Percentiles rank a stretch among this genome's conserved stretches.
phyloP scores from a whole-genome alignment of 2,888 invertebrate species.

The Malachius bipustulatus region DNA sequence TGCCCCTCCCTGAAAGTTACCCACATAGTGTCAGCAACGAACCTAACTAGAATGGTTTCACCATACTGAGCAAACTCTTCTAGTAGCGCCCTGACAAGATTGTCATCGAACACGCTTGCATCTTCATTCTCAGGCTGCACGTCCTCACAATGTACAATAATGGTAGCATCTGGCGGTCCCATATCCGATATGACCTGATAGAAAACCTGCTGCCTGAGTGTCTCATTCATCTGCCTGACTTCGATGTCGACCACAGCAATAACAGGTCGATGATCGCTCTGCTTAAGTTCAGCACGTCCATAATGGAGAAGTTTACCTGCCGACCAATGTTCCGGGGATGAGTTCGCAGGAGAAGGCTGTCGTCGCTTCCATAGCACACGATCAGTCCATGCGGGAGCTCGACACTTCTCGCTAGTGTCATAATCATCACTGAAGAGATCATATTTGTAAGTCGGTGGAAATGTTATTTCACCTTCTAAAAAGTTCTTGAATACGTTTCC shows the following conservation, averaged over 20 bases:
- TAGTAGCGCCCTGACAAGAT: constrained; percentile 64
- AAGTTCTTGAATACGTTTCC: constrained; percentile 87
- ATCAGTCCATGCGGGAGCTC: constrained; percentile 98
- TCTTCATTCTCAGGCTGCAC: constrained; percentile 35
- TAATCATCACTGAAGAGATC: constrained; percentile 98
- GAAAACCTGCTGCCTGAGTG: constrained; percentile 67
- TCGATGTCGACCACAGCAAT: constrained; percentile 84
- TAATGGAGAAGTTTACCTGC: constrained; percentile 74
- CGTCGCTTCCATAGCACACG: constrained; percentile 86
- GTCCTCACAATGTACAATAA: constrained; percentile 52
- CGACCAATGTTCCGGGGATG: constrained; percentile 57
- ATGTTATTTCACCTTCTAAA: constrained; percentile 80
- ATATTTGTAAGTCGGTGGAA: constrained; percentile 97
- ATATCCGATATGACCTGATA: constrained; percentile 67
- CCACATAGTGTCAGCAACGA: constrained; percentile 81
- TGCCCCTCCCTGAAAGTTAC: constrained; percentile 86
- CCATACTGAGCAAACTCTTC: constrained; percentile 76
- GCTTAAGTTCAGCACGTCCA: constrained; percentile 88
- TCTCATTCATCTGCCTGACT: constrained; percentile 65
- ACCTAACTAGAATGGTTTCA: constrained; percentile 81
- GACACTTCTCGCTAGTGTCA: constrained; percentile 95
- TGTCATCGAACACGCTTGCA: constrained; percentile 62
- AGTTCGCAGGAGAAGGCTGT: constrained; percentile 53
- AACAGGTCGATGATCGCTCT: constrained; percentile 95
- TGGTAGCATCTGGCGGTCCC: constrained; percentile 91